phyloP scores from a whole-genome alignment of 2,797 vertebrate species.

The Cirrhinus mrigala region DNA sequence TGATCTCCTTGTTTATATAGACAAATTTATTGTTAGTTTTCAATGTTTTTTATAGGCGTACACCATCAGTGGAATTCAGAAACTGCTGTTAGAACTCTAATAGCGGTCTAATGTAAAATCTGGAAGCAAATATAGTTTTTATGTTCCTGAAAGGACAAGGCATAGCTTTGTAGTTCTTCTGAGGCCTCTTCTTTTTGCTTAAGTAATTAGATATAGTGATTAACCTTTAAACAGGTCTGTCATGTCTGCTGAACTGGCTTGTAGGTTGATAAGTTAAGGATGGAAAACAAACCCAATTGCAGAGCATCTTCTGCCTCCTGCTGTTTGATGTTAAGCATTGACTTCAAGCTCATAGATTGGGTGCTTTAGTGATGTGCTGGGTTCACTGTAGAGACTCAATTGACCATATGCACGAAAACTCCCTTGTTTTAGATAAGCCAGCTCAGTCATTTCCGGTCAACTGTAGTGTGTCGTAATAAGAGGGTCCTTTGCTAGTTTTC shows the following conservation, averaged over 20 bases:
- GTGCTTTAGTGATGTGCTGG: neutral
- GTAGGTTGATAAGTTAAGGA: neutral
- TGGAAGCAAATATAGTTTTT: conserved; percentile 2
- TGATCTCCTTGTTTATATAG: neutral
- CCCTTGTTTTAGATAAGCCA: no score
- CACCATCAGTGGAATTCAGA: neutral
- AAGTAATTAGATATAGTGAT: conserved; percentile 35
- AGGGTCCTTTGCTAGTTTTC: no score
- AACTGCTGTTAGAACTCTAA: neutral
- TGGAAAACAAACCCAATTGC: neutral
- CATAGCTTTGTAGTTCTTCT: neutral
- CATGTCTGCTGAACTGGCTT: neutral
- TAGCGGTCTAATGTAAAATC: neutral
- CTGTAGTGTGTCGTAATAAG: no score
- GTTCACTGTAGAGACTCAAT: neutral
- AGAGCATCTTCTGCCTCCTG: conserved; percentile 32
- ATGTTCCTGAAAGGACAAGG: neutral
- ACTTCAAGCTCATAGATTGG: neutral
- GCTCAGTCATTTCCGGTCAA: no score
- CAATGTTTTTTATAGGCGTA: neutral
- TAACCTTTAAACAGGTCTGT: conserved; percentile 18
- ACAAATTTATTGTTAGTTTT: neutral
- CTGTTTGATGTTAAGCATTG: conserved; percentile 25
- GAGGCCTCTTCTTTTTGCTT: conserved; percentile 11
- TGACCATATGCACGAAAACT: no score